Evolutionary conservation across 2,888 invertebrate species (phyloP).

Genomic region (Leptinotarsa juncta): DNA sequence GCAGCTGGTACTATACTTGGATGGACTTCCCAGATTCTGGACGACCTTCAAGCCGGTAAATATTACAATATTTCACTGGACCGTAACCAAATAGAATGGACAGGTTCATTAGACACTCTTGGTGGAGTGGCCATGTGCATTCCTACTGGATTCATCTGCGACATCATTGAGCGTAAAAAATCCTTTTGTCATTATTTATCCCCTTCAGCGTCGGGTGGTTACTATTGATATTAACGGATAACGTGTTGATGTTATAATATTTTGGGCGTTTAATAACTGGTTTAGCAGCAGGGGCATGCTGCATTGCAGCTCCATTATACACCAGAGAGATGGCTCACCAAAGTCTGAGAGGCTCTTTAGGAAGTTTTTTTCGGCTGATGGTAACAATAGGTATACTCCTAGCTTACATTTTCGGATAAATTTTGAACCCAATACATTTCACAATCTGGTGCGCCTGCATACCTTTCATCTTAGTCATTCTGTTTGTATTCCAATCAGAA

Average conservation of each 20-base stretch:
- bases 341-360: constrained; percentile 84
- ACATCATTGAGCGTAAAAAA: constrained; percentile 77
- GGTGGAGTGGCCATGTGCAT: constrained; percentile 81
- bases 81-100: constrained; percentile 74
- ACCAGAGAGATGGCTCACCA: constrained; percentile 88
- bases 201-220: constrained; percentile 82
- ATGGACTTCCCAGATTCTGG: constrained; percentile 82
- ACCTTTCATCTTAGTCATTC: constrained; percentile 75
- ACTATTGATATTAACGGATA: constrained; percentile 76
- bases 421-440: constrained; percentile 56
- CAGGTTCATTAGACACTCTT: constrained; percentile 77
- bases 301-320: constrained; percentile 86
- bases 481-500: constrained; percentile 88
- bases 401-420: constrained; percentile 77
- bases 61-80: constrained; percentile 69
- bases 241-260: constrained; percentile 73
- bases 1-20: constrained; percentile 81
- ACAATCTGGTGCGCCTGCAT: constrained; percentile 74
- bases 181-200: constrained; percentile 73
- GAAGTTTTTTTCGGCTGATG: constrained; percentile 89
- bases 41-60: constrained; percentile 65
- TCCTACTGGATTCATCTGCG: constrained; percentile 76
- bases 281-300: constrained; percentile 82
- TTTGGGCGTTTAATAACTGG: constrained; percentile 79
- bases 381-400: constrained; percentile 85